Evolutionary conservation across 2,113 vertebrate species (phyloP).

Genomic region (Salvelinus alpinus): DNA sequence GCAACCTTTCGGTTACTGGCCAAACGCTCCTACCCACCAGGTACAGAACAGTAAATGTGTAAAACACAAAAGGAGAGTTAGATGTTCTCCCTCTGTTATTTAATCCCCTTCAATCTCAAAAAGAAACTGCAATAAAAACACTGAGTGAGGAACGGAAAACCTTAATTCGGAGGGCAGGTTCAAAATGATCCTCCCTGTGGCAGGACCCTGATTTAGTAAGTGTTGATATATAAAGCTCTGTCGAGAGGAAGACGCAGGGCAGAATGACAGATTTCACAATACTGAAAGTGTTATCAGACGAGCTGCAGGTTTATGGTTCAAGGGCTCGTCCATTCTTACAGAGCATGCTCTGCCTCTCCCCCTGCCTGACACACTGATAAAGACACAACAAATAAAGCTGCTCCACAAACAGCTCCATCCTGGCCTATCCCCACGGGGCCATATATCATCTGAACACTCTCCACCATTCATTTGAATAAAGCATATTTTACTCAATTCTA

Average conservation of each 20-base stretch:
- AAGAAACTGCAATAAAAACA: background rate
- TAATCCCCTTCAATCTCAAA: too few relatives aligned
- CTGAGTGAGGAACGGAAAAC: background rate
- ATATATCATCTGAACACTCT: constrained; percentile 70
- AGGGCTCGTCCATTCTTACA: constrained; percentile 75
- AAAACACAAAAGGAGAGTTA: too few relatives aligned
- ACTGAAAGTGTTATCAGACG: constrained; percentile 75
- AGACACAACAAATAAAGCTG: constrained; percentile 73
- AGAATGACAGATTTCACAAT: constrained; percentile 73
- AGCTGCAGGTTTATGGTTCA: constrained; percentile 75
- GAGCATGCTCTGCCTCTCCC: constrained; percentile 71
- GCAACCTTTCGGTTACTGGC: too few relatives aligned
- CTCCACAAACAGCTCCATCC: constrained; percentile 62
- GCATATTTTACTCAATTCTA: constrained; percentile 48
- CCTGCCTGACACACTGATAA: constrained; percentile 74
- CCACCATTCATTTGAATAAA: constrained; percentile 73
- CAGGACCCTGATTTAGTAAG: constrained; percentile 59
- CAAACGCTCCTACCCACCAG: too few relatives aligned
- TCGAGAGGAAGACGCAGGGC: constrained; percentile 60
- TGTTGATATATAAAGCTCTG: constrained; percentile 68
- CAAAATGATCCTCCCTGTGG: constrained; percentile 45
- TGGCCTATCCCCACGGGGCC: constrained; percentile 68
- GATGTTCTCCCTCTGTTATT: too few relatives aligned
- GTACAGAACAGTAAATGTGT: background rate
- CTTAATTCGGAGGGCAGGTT: constrained; percentile 13